Evolutionary conservation across 2,113 vertebrate genomes (phyloP).

Genomic region (Paracanthobrama guichenoti): DNA sequence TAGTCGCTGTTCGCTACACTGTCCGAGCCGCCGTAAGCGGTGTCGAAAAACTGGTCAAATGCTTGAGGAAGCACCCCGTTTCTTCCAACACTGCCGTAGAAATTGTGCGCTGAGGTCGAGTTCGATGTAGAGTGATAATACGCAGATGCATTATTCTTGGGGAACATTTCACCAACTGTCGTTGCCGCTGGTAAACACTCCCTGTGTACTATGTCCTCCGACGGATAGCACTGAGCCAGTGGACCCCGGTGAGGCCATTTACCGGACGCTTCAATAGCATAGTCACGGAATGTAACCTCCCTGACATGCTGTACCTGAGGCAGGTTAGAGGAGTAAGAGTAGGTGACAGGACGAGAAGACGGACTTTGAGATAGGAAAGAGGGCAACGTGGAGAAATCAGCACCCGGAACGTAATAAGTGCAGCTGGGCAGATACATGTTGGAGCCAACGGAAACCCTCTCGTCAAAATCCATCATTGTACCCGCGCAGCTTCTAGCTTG

Average conservation of each 20-base stretch:
- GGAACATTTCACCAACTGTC: constrained; percentile 90
- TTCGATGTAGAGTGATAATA: constrained; percentile 79
- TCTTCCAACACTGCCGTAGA: constrained; percentile 94
- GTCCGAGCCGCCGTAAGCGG: constrained; percentile 79
- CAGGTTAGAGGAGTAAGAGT: constrained; percentile 96
- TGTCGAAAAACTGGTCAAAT: constrained; percentile 98
- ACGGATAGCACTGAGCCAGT: constrained; percentile 91
- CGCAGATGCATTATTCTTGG: constrained; percentile 87
- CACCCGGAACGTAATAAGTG: constrained; percentile 98
- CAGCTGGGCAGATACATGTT: constrained; percentile 99
- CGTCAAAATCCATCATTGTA: constrained; percentile 99
- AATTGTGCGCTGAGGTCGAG: constrained; percentile 85
- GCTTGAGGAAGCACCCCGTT: constrained; percentile 96
- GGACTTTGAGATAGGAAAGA: constrained; percentile 95
- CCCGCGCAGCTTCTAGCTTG: constrained; percentile 78
- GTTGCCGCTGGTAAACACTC: constrained; percentile 90
- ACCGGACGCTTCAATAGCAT: constrained; percentile 93
- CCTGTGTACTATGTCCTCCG: constrained; percentile 96
- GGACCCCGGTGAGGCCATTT: constrained; percentile 95
- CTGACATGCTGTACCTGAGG: constrained; percentile 95
- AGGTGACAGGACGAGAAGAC: constrained; percentile 94
- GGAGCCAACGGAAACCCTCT: constrained; percentile 96
- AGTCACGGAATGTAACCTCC: constrained; percentile 98
- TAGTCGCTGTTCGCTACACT: constrained; percentile 77
- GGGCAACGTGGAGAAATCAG: constrained; percentile 97